A percentile compares a stretch with the other conserved stretches of the same genome.
phyloP scores from a whole-genome alignment of 2,888 invertebrate species.

The Blastobasis adustella region DNA sequence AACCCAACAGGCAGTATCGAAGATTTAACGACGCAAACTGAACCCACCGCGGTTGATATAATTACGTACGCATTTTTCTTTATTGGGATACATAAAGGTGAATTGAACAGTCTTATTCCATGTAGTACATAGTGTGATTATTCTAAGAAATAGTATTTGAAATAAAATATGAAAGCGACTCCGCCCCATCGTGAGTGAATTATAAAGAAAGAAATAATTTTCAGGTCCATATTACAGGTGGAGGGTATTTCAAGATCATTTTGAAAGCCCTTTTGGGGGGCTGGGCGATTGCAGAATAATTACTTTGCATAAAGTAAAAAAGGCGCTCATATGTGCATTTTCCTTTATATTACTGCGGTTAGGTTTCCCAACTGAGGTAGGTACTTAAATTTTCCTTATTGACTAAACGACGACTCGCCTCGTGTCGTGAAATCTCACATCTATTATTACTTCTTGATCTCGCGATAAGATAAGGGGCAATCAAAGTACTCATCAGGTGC shows the following conservation, averaged over 20 bases:
- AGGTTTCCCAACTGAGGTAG: slow-evolving; percentile 73
- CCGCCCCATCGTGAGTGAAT: background rate
- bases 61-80: slow-evolving; percentile 87
- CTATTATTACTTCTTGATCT: no score
- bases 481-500: no score
- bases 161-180: background rate
- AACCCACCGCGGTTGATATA: slow-evolving; percentile 76
- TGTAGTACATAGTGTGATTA: background rate
- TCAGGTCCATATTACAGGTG: slow-evolving; percentile 91
- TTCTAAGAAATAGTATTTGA: background rate
- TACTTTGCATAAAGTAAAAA: slow-evolving; percentile 76
- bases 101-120: background rate
- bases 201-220: slow-evolving; percentile 19
- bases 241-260: slow-evolving; percentile 82
- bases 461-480: no score
- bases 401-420: background rate
- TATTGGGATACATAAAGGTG: slow-evolving; percentile 90
- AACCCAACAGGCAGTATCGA: slow-evolving; percentile 15
- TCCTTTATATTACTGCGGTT: slow-evolving; percentile 70
- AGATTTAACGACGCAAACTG: slow-evolving; percentile 29
- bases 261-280: slow-evolving; percentile 70
- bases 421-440: no score
- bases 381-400: background rate
- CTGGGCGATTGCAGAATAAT: slow-evolving; percentile 72
- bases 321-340: slow-evolving; percentile 71